Evolutionary conservation across 2,888 invertebrate genomes (phyloP), one percentile per base, ranked within the genome.

Genomic region (Bedellia somnulentella): DNA sequence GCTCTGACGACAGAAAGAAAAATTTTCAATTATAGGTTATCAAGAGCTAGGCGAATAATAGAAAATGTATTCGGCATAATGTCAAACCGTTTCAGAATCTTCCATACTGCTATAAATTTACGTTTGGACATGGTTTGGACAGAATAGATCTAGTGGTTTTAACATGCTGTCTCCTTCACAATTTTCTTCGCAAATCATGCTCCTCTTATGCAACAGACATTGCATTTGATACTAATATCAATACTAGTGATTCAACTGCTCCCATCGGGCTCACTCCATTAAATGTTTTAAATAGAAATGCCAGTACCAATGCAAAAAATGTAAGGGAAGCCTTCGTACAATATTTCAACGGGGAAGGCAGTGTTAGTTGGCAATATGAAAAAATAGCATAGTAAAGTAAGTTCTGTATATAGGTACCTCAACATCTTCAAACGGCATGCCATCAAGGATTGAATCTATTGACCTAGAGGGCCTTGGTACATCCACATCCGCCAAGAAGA

Each of bases 51-150:
- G 15, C 26, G 35, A 22, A 22, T 31, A 16, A 23, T 21, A 17
- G 35, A 38, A 36, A 34, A 34, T 33, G 32, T 31, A 23, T 35
- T 37, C 25, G 35, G 33, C 13, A 37, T 35, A 21, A 11, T 35
- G 24, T 23, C 23, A 24, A 10, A 21, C n/a, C 17, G 22, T 25
- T 37, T 31, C 18, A 10, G 31, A 29, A 29, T 35, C 15, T 28
- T 35, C 29, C 24, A 21, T 14, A 24, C 30, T 27, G 24, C 27
- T 30, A 32, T 32, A 30, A 35, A 32, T 25, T 30, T 30, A 30
- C 15, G 28, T 30, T 24, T 30, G 15, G 25, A 35, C n/a, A 30
- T 27, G 28, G 28, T 30, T 24, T 30, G 15, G 25, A 35, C n/a
- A 30, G 30, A 30, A 32, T 32, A 15, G 27, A 32, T 30, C 27